These are phyloP conservation scores for Lagodon rhomboides DNA, from an alignment of 2,797 vertebrate genomes.

Conservation along the genomic window DNA sequence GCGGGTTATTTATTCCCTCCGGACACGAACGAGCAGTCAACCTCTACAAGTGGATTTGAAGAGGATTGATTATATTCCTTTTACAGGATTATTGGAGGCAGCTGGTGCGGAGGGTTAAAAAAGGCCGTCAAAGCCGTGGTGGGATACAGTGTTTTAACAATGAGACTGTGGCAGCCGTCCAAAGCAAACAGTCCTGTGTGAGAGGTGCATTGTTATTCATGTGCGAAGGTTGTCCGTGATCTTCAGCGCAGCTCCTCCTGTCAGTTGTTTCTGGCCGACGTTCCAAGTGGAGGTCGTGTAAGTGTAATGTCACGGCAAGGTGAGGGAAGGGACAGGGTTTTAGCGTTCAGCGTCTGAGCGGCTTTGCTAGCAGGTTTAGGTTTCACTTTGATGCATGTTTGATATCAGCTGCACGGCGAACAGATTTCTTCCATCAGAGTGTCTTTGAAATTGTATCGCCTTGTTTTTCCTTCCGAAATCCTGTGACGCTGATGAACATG, in stretches of 20 bases:
- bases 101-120: constrained; percentile 60
- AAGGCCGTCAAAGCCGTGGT: constrained; percentile 52
- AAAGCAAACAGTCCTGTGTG: constrained; percentile 33
- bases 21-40: constrained; percentile 42
- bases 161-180: constrained; percentile 30
- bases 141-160: constrained; percentile 62
- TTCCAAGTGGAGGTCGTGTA: constrained; percentile 21
- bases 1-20: constrained; percentile 28
- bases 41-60: constrained; percentile 58
- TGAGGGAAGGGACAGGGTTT: constrained; percentile 74
- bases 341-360: background rate
- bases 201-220: constrained; percentile 9
- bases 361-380: constrained; percentile 70
- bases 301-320: constrained; percentile 71
- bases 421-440: constrained; percentile 48
- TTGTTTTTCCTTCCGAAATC: background rate
- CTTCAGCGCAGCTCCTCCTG: background rate
- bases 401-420: constrained; percentile 62
- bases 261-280: constrained; percentile 38
- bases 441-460: constrained; percentile 9
- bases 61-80: constrained; percentile 66
- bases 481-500: too few relatives aligned
- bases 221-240: background rate
- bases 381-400: constrained; percentile 78
- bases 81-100: constrained; percentile 68